phyloP scores from a whole-genome alignment of 2,113 vertebrate genomes.

The Oncorhynchus gorbuscha region DNA sequence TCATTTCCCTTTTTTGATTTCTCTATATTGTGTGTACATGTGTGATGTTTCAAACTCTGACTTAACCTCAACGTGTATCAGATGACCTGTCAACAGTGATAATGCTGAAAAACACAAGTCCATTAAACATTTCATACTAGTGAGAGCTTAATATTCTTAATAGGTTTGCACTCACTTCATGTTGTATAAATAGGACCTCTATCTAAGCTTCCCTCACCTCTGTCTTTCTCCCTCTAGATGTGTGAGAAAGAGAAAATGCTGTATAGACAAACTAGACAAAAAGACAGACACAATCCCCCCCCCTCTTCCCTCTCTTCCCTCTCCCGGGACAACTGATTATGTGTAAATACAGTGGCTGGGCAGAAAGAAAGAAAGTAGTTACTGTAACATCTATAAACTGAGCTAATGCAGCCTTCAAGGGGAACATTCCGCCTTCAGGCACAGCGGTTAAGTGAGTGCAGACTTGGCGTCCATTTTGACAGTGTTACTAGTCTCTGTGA shows the following conservation, averaged over 20 bases:
- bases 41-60: neutral
- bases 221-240: neutral
- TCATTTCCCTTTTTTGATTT: neutral
- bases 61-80: neutral
- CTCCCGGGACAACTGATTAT: neutral
- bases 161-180: neutral
- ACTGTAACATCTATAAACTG: neutral
- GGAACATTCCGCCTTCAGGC: neutral
- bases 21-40: neutral
- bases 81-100: neutral
- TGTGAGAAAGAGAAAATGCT: too few species aligned
- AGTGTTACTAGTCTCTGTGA: slow-evolving; percentile 13
- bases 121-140: neutral
- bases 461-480: slow-evolving; percentile 30
- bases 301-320: neutral
- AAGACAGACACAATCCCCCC: neutral
- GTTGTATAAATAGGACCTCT: neutral
- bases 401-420: neutral
- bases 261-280: neutral
- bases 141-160: neutral
- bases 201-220: neutral
- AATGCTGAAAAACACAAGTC: neutral
- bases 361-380: neutral
- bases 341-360: neutral
- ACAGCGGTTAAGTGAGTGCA: neutral